A percentile compares a stretch with the other conserved stretches of the same genome.
phyloP scores from a whole-genome alignment of 2,113 vertebrate genomes.

The Zeus faber region DNA sequence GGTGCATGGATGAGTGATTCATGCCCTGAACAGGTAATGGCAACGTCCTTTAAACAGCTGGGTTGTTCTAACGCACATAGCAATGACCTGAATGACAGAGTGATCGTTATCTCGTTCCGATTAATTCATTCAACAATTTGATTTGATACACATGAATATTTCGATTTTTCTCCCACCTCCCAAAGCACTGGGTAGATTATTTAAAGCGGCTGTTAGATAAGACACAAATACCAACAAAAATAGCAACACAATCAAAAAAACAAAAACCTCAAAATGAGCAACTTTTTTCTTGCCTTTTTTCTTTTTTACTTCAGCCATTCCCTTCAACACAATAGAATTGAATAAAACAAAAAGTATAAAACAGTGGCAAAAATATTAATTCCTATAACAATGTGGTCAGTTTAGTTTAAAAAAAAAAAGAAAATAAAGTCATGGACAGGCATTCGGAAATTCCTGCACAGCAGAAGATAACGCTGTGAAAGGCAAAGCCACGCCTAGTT shows the following conservation, averaged over 20 bases:
- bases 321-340: slow-evolving; percentile 27
- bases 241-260: no score
- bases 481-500: slow-evolving; percentile 25
- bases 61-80: slow-evolving; percentile 27
- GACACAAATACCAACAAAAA: slow-evolving; percentile 17
- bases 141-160: no score
- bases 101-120: no score
- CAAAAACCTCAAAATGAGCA: no score
- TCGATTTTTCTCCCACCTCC: not conserved
- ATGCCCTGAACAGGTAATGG: slow-evolving; percentile 36
- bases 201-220: slow-evolving; percentile 40
- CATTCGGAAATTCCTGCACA: slow-evolving; percentile 80
- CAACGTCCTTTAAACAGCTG: slow-evolving; percentile 39
- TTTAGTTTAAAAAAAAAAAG: slow-evolving; percentile 20
- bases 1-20: slow-evolving; percentile 19
- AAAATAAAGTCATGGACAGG: slow-evolving; percentile 26
- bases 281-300: slow-evolving; percentile 36
- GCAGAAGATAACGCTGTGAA: slow-evolving; percentile 70
- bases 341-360: slow-evolving; percentile 24
- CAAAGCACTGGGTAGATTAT: slow-evolving; percentile 25
- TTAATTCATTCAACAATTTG: no score
- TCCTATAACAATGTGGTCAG: slow-evolving; percentile 30
- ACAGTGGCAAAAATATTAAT: slow-evolving; percentile 22
- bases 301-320: slow-evolving; percentile 13
- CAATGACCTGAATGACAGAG: slow-evolving; percentile 36